Evolutionary conservation across 2,797 vertebrate species (phyloP).

Genomic region (Lepilemur ruficaudatus): DNA sequence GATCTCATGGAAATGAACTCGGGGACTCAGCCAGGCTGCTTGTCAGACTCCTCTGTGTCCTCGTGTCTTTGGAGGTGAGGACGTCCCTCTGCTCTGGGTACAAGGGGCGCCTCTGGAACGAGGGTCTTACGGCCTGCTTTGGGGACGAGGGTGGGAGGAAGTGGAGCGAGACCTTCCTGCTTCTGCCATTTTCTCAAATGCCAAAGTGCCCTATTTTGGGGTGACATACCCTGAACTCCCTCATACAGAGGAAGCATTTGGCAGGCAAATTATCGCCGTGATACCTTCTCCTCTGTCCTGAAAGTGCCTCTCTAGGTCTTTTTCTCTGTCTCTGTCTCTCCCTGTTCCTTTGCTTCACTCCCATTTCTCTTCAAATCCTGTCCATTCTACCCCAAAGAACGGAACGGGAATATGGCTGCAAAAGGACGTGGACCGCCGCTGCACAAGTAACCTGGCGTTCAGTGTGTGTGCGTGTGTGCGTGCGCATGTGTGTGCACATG

Average conservation of each 20-base stretch:
- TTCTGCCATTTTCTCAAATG: neutral
- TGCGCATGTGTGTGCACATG: too few relatives aligned
- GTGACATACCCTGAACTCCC: neutral
- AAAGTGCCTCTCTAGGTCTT: neutral
- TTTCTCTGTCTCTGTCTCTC: neutral
- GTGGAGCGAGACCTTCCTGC: neutral
- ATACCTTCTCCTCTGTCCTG: constrained; percentile 33
- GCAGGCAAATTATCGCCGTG: constrained; percentile 42
- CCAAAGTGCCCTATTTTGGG: neutral
- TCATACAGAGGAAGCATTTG: neutral
- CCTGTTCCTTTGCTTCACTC: neutral
- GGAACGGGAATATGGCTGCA: neutral
- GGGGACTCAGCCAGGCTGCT: neutral
- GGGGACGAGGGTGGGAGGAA: too few relatives aligned
- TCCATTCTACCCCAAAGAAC: neutral
- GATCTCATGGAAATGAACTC: accelerated
- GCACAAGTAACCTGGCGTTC: neutral
- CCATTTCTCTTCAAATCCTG: neutral
- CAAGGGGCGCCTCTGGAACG: too few relatives aligned
- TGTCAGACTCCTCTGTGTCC: neutral
- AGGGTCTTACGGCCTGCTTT: neutral
- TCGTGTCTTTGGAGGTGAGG: neutral
- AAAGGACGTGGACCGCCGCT: neutral
- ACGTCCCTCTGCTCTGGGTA: neutral
- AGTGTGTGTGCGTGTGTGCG: neutral